phyloP scores from a whole-genome alignment of 2,888 invertebrate species.

The Lepidocyrtoides sp. region DNA sequence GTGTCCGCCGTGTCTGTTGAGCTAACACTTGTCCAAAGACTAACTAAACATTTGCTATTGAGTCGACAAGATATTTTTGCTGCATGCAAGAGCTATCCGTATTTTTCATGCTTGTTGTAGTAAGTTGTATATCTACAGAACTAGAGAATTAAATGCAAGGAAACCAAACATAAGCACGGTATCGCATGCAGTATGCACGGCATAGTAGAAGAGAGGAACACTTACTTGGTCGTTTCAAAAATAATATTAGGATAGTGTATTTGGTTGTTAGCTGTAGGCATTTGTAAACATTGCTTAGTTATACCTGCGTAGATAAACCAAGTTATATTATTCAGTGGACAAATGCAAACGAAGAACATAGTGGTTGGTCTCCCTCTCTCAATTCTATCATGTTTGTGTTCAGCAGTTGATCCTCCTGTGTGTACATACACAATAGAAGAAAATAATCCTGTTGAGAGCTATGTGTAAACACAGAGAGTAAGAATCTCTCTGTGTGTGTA shows the following conservation, averaged over 20 bases:
- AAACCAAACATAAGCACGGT: conserved; percentile 18
- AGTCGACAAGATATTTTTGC: conserved; percentile 71
- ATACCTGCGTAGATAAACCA: not conserved
- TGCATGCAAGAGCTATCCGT: not conserved
- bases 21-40: conserved; percentile 79
- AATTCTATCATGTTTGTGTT: not conserved
- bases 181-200: not conserved
- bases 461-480: conserved; percentile 9
- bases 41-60: conserved; percentile 80
- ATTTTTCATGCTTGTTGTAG: conserved; percentile 2
- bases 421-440: conserved; percentile 9
- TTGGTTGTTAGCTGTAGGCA: conserved; percentile 56
- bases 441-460: conserved; percentile 60
- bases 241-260: conserved; percentile 47
- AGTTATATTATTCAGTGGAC: not conserved
- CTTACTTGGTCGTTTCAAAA: not conserved
- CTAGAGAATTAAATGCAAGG: not conserved
- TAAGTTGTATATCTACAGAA: not conserved
- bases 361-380: conserved; percentile 56
- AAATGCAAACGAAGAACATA: not conserved
- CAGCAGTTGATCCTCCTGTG: conserved; percentile 10
- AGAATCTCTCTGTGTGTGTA: conserved; percentile 13
- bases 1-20: conserved; percentile 68
- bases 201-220: not conserved
- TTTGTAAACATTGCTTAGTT: conserved; percentile 47